Conservation (phyloP, 1,140 invertebrate species). For the Leptinotarsa lineolata region DNA sequence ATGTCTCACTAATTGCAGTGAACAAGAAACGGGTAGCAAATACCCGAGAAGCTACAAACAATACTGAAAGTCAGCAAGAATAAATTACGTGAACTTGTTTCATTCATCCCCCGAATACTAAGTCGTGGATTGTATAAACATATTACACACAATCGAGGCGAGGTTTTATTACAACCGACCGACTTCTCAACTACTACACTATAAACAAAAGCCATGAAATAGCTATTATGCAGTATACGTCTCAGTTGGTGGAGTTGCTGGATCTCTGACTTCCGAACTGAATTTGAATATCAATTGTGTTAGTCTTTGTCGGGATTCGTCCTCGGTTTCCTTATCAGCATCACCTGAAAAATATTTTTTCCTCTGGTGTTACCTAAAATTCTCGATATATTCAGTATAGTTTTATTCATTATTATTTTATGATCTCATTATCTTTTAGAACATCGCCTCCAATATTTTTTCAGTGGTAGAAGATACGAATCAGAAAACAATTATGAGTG, state of each 20-base stretch:
- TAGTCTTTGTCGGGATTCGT: neutral
- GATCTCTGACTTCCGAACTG: neutral
- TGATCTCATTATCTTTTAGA: no score
- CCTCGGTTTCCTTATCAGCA: neutral
- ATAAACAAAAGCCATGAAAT: constrained; percentile 13
- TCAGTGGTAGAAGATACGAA: no score
- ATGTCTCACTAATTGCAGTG: constrained; percentile 47
- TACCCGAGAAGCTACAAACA: constrained; percentile 41
- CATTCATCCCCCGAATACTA: constrained; percentile 42
- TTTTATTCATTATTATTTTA: no score
- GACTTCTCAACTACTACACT: constrained; percentile 41
- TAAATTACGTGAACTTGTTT: constrained; percentile 49
- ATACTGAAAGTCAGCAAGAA: constrained; percentile 47
- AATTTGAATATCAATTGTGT: constrained; percentile 4
- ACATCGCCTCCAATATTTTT: no score
- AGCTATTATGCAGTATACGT: constrained; percentile 16
- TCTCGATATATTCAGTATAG: no score
- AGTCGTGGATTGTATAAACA: constrained; percentile 50
- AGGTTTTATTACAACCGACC: constrained; percentile 43
- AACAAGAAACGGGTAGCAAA: constrained; percentile 46
- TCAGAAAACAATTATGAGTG: no score
- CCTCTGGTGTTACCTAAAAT: no score
- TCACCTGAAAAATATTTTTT: no score
- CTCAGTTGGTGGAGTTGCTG: constrained; percentile 1
- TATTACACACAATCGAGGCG: constrained; percentile 46